Evolutionary conservation across 1,140 invertebrate genomes (phyloP), one percentile per base, ranked within the genome.

Genomic region (Delia radicum): DNA sequence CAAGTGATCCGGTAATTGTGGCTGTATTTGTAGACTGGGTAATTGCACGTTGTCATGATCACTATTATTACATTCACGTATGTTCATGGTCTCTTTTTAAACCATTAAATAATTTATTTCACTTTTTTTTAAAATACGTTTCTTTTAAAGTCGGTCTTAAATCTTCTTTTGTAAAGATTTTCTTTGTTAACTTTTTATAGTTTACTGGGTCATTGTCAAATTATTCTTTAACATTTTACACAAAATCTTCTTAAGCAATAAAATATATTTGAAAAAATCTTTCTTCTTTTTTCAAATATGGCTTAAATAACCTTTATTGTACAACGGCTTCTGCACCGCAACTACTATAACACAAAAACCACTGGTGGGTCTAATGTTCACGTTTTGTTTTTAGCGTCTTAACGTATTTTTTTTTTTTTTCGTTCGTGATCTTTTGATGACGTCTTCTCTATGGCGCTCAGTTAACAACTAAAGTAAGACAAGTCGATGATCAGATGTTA

Each of bases 1-100:
- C 27, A 81, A 75, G 10, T 80, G 81, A 75, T 67, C 72, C 1
- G 71, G 33, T 7, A 55, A 15, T 48, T 48, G 42, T 1, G 27
- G 63, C 42, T 48, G 2, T 15, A 1, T 48, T 33, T 33, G 31
- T 5, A n/a, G n/a, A n/a, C n/a, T n/a, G n/a, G n/a, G n/a, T 5
- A 33, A 33, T 33, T 33, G 31, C 10, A 4, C 4, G n/a, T 48
- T 48, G 42, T 12, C 42, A 48, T 21, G n/a, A 24, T 21, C 48
- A 55, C 48, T 55, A 8, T 24, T n/a, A n/a, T n/a, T n/a, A n/a
- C n/a, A n/a, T n/a, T n/a, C n/a, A n/a, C n/a, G n/a, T n/a, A n/a
- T n/a, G n/a, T n/a, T 10, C 37, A 42, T 42, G 0, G 12, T 42
- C 12, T 15, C n/a, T 42, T 3, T 42, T 42, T 10, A n/a, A n/a